Conservation (phyloP, 2,113 vertebrate species). For the Oenanthe oenanthe region DNA sequence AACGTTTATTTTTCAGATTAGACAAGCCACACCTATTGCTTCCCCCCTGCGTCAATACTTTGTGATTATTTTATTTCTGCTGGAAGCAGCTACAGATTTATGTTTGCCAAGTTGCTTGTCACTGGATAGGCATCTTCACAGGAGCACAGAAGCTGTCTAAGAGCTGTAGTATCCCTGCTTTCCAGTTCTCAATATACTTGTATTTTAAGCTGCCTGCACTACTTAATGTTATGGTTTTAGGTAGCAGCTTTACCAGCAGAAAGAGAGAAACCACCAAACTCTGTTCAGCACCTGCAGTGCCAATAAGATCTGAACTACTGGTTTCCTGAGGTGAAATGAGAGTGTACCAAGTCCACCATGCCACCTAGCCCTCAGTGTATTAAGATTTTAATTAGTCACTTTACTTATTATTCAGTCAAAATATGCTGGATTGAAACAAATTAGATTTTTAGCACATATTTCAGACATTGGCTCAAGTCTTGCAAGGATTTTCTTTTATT, state of each 20-base stretch:
- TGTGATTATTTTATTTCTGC: neutral
- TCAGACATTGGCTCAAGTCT: conserved; percentile 78
- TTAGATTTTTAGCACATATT: conserved; percentile 84
- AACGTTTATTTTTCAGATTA: neutral
- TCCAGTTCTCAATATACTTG: neutral
- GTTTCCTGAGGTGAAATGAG: conserved; percentile 60
- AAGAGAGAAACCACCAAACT: neutral
- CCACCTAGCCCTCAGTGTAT: conserved; percentile 61
- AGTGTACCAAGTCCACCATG: conserved; percentile 29
- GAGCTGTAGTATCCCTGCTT: neutral
- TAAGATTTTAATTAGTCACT: conserved; percentile 81
- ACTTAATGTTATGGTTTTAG: neutral
- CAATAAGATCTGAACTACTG: conserved; percentile 15
- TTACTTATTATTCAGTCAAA: conserved; percentile 81
- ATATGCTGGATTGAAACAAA: conserved; percentile 80
- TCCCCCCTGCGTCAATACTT: neutral
- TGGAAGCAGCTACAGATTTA: neutral
- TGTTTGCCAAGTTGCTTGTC: neutral
- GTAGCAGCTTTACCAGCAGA: neutral
- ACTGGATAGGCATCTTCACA: neutral
- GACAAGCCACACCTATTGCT: neutral
- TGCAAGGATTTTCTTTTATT: conserved; percentile 84
- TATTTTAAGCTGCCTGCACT: neutral
- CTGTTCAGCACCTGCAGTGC: neutral
- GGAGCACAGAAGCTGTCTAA: neutral